Base-by-base conservation (phyloP, 1,140 invertebrate genomes). In the Amyelois transitella region DNA sequence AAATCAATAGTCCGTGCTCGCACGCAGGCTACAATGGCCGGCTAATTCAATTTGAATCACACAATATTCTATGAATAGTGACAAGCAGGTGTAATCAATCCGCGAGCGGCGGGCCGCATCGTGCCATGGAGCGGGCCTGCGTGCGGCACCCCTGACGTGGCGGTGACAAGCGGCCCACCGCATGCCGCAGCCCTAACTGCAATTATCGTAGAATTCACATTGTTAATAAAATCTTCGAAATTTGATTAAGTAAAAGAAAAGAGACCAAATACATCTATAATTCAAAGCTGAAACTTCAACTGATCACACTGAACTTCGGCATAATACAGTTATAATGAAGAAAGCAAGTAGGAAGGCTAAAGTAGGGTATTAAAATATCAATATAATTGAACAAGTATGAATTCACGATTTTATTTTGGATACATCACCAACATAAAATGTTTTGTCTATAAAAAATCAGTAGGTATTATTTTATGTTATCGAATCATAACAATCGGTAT, bases 61-160 rank as follows among this genome's bases (percentile, higher is more conserved):
- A 86, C 83, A 83, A 81, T 83, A 86, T 86, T 86, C 77, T 85
- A 85, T 85, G 81, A 85, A 83, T 83, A 68, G 75, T 83, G 80
- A 82, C 69, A 77, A 81, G 82, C 83, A 84, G 83, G 76, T 84
- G 80, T 86, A 86, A 86, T 84, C 79, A 84, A 83, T 77, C 77
- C 69, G 60, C 62, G 60, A 62, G 67, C 64, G 60, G 51, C 56
- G 69, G 69, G 57, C 66, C 72, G 65, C 73, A 73, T 72, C 69
- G 75, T 72, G 58, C 59, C 53, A 59, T n/a, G 38, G 10, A 7
- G 18, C 55, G 56, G 47, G 62, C 55, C 64, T 66, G 65, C 59
- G 51, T 43, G 55, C 65, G 67, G 65, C 53, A 56, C 59, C 58
- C 55, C 51, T 58, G 61, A 55, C 62, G 63, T 38, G 32, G 12